Evolutionary conservation across 2,797 vertebrate species (phyloP).

Genomic region (Sylvilagus floridanus): DNA sequence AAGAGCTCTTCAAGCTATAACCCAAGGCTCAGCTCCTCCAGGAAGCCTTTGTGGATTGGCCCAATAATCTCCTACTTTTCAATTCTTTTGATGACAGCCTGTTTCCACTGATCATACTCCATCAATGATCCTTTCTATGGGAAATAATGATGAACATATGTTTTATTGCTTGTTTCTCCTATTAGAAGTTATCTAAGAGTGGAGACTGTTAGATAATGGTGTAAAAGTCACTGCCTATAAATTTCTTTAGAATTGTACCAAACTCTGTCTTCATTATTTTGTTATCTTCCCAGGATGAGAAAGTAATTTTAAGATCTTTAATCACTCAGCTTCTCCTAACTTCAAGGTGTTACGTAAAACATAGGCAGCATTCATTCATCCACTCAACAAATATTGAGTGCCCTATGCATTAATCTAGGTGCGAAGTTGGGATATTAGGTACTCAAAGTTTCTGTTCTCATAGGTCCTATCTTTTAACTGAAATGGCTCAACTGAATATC

Average conservation of each 20-base stretch:
- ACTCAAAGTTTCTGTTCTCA: neutral
- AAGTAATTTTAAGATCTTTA: slow-evolving; percentile 22
- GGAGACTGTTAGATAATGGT: neutral
- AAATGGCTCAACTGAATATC: neutral
- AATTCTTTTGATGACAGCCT: neutral
- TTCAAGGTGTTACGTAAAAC: neutral
- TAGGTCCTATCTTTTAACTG: neutral
- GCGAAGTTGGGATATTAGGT: neutral
- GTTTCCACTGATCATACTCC: neutral
- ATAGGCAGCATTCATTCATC: neutral
- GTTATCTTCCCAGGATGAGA: slow-evolving; percentile 9
- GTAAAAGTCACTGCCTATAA: neutral
- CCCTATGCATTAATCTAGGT: neutral
- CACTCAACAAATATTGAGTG: neutral
- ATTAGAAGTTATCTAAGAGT: neutral
- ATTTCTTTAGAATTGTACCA: slow-evolving; percentile 18
- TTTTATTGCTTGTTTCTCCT: neutral
- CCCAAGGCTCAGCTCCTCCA: neutral
- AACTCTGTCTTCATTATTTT: neutral
- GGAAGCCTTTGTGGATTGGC: neutral
- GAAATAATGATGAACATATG: neutral
- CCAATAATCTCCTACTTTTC: neutral
- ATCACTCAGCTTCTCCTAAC: neutral
- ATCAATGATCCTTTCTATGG: neutral
- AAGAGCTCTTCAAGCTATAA: neutral